Evolutionary conservation across 2,113 vertebrate species (phyloP).

Genomic region (Ia io): DNA sequence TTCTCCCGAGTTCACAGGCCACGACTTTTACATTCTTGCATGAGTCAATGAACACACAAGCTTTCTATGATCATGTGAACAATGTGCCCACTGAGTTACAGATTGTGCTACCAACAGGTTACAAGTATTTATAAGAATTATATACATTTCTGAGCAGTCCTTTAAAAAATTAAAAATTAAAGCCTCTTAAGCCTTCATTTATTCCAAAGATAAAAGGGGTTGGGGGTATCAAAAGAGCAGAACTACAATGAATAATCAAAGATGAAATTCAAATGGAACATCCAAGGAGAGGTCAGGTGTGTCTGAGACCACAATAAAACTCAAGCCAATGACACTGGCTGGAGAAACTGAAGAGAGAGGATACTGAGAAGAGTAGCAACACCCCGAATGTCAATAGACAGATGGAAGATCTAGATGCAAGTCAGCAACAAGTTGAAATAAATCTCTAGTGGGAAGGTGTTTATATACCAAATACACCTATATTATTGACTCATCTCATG

Average conservation of each 20-base stretch:
- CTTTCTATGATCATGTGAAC: background rate
- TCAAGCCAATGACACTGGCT: accelerated
- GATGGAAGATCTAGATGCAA: background rate
- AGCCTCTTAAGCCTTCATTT: background rate
- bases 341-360: background rate
- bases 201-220: background rate
- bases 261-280: background rate
- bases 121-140: background rate
- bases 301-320: background rate
- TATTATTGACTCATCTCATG: background rate
- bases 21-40: background rate
- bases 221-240: background rate
- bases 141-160: background rate
- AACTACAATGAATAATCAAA: background rate
- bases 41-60: accelerated
- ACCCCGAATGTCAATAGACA: accelerated
- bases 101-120: background rate
- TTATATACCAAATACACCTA: background rate
- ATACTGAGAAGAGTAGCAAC: accelerated
- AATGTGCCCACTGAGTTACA: background rate
- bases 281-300: background rate
- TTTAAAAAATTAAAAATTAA: background rate
- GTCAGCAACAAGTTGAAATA: background rate
- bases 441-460: background rate
- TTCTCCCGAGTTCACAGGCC: background rate